Base-by-base conservation (phyloP, 2,113 vertebrate species). In the Pluvialis apricaria region DNA sequence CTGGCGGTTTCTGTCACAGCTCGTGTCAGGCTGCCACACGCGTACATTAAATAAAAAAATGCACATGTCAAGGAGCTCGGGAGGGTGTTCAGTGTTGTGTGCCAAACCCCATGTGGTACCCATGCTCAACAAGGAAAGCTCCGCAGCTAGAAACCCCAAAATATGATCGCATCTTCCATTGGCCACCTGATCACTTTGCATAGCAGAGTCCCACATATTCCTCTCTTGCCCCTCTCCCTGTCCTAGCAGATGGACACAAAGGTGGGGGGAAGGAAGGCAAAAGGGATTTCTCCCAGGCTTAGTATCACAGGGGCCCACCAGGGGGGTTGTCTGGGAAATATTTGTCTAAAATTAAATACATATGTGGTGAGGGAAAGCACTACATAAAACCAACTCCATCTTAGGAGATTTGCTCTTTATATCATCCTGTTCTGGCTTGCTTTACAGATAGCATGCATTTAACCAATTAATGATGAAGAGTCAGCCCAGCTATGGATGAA, bases 401-500 rank as follows among this genome's bases (percentile, higher is more conserved):
- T 62, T 36, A 77, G 55, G 49, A 90, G n/a, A 66, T 81, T 42
- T 73, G 62, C n/a, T 97, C 71, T 90, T 85, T 64, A 49, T 55
- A 91, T 85, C 91, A 82, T 73, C 38, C 58, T 82, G 78, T 69
- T 87, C 78, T 85, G 75, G 36, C 62, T 73, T 86, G 86, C 81
- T 92, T 77, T 92, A 92, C 45, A 88, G 82, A 83, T 42, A 95
- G 73, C 55, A 76, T 0, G 2, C 61, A 72, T 92, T 94, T 95
- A 92, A 90, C 89, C 87, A 95, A 44, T 84, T 94, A 94, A 87
- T 45, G 87, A 80, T 72, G 54, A 91, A 85, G 86, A 93, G 86
- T 72, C 78, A 92, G 84, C 84, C 91, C 62, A 91, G 92, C 73
- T 91, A 90, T 47, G 91, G 89, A 91, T 82, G 89, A 95, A 82